phyloP scores from a whole-genome alignment of 2,113 vertebrate species.

The Actenoides hombroni region DNA sequence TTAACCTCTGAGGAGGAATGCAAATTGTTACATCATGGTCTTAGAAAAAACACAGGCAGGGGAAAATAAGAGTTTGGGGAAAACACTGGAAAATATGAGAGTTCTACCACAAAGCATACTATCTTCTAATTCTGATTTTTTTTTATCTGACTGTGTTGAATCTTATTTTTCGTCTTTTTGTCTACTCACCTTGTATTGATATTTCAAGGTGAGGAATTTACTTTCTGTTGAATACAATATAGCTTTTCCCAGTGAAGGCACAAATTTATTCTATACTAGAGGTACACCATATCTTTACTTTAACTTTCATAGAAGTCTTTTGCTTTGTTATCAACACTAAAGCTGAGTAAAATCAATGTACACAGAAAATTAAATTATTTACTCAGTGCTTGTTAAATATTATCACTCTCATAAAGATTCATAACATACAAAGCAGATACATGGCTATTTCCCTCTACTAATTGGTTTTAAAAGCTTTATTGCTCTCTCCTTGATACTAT shows the following conservation, averaged over 20 bases:
- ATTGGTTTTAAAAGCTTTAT: neutral
- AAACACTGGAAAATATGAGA: neutral
- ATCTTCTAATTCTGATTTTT: neutral
- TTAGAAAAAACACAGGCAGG: neutral
- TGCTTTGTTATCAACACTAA: neutral
- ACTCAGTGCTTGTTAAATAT: neutral
- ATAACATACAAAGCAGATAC: neutral
- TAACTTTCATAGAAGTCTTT: neutral
- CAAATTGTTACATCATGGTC: neutral
- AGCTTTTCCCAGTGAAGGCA: neutral
- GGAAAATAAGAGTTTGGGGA: neutral
- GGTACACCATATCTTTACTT: neutral
- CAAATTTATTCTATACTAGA: neutral
- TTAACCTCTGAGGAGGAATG: neutral
- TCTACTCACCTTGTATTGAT: neutral
- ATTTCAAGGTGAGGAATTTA: neutral
- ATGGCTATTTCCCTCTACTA: neutral
- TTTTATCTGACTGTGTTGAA: neutral
- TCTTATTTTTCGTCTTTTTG: neutral
- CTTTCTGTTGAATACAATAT: neutral
- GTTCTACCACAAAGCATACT: neutral
- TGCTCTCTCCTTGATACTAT: neutral
- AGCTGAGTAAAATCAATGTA: slow-evolving; percentile 8
- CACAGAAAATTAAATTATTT: neutral
- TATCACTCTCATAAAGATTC: neutral